A percentile compares a stretch with the other conserved stretches of the same genome.
Conservation (phyloP, 2,888 invertebrate species). For the Ashinkailepas kermadecensis region DNA sequence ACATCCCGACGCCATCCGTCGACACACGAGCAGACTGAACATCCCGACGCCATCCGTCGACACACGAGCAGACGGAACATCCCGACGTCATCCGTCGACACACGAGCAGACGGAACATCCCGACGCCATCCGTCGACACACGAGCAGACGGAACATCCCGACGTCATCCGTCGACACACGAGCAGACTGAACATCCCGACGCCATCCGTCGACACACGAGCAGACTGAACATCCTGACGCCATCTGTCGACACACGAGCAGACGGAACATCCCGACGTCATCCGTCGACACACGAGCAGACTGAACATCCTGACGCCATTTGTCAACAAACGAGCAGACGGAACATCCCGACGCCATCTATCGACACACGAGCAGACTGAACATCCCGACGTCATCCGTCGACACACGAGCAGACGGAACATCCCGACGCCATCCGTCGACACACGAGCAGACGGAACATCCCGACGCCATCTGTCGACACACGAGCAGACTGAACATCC, state of each 20-base stretch:
- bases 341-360: constrained; percentile 8
- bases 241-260: not conserved
- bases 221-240: too few species aligned
- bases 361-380: not conserved
- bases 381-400: not conserved
- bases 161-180: not conserved
- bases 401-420: too few species aligned
- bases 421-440: constrained; percentile 8
- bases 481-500: too few species aligned
- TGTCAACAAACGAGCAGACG: not conserved
- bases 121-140: not conserved
- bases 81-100: constrained; percentile 2
- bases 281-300: not conserved
- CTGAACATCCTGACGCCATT: too few species aligned
- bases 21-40: too few species aligned
- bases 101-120: too few species aligned
- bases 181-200: too few species aligned
- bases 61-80: too few species aligned
- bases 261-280: too few species aligned
- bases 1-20: constrained; percentile 5
- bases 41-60: constrained; percentile 8
- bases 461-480: constrained; percentile 11
- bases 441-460: too few species aligned
- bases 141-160: too few species aligned
- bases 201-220: not conserved